Conservation (phyloP, 2,888 invertebrate genomes). For the Drepana falcataria region DNA sequence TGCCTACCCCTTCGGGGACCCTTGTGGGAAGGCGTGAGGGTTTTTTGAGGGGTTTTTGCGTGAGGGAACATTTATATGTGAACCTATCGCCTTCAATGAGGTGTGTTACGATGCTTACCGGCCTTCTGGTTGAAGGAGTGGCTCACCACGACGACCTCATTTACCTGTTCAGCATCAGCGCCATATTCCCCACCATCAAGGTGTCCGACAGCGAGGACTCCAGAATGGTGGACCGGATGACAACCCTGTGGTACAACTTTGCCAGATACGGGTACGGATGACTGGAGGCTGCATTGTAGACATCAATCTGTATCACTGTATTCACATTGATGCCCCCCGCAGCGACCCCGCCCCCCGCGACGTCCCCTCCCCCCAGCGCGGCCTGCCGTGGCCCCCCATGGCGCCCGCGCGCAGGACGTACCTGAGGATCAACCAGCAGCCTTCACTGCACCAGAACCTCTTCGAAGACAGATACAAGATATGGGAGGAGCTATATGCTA, state of each 20-base stretch:
- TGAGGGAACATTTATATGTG: too few species aligned
- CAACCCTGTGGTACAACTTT: conserved; percentile 60
- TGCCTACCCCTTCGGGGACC: too few species aligned
- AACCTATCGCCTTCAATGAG: too few species aligned
- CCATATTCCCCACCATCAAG: conserved; percentile 42
- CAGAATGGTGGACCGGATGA: conserved; percentile 51
- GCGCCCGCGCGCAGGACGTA: conserved; percentile 25
- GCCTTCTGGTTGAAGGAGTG: conserved; percentile 34
- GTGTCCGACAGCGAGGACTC: conserved; percentile 40
- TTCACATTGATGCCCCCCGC: not conserved
- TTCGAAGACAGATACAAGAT: conserved; percentile 36
- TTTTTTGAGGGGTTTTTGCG: too few species aligned
- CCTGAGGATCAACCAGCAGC: conserved; percentile 26
- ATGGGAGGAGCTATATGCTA: conserved; percentile 46
- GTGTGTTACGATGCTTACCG: too few species aligned
- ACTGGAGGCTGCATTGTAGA: too few species aligned
- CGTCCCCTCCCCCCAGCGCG: conserved; percentile 21
- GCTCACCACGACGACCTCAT: conserved; percentile 71
- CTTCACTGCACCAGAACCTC: conserved; percentile 24
- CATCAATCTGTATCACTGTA: too few species aligned
- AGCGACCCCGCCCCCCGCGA: conserved; percentile 38
- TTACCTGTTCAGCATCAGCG: conserved; percentile 65
- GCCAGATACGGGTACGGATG: conserved; percentile 56
- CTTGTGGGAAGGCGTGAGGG: too few species aligned
- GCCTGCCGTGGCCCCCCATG: conserved; percentile 35